Percentiles rank a stretch among this genome's conserved stretches.
Evolutionary conservation across 92 coral and sea anemone species (phyloP).

Genomic region (Scolanthus callimorphus): DNA sequence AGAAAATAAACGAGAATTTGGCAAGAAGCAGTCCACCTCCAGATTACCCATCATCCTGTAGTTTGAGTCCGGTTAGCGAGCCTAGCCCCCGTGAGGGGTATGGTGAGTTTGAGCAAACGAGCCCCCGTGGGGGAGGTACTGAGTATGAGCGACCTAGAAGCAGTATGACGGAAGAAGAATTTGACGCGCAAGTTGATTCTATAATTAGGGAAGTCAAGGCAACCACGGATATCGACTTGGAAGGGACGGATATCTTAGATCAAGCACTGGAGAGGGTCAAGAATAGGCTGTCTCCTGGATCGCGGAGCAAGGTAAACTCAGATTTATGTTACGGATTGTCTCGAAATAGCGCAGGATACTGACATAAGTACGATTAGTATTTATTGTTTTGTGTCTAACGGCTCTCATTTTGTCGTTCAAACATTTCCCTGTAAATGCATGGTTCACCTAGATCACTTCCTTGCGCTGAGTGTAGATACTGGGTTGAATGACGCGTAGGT

Average conservation of each 20-base stretch:
- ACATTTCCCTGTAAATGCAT: too few species aligned
- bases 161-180: conserved; percentile 13
- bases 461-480: too few species aligned
- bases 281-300: conserved; percentile 64
- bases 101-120: not conserved
- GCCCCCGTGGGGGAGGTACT: not conserved
- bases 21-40: not conserved
- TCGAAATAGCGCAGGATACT: too few species aligned
- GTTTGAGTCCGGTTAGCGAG: too few species aligned
- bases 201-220: conserved; percentile 59
- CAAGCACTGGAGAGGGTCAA: conserved; percentile 88
- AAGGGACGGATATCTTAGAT: conserved; percentile 76
- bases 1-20: conserved; percentile 24
- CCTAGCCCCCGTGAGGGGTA: too few species aligned
- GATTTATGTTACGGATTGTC: too few species aligned
- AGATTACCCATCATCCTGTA: not conserved
- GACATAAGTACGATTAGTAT: too few species aligned
- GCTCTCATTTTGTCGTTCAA: too few species aligned
- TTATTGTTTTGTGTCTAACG: too few species aligned
- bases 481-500: too few species aligned
- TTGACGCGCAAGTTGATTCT: conserved; percentile 55
- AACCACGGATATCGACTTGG: conserved; percentile 55
- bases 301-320: conserved; percentile 40
- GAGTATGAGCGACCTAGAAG: not conserved
- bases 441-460: too few species aligned